Base-by-base conservation (phyloP, 2,113 vertebrate species). In the Psettodes erumei region DNA sequence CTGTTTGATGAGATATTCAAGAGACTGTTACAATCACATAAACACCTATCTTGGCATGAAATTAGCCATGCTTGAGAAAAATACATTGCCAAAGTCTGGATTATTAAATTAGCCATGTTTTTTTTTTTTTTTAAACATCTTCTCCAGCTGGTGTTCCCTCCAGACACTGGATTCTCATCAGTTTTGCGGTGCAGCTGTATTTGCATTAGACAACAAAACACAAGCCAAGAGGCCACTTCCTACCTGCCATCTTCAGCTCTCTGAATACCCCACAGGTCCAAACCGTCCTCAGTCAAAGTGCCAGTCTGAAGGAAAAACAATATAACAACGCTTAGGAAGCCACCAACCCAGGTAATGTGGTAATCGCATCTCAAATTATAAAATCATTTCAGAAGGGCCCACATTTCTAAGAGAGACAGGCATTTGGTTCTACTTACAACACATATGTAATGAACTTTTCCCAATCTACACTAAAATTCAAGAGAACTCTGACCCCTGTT, bases 211-310 rank as follows among this genome's bases (percentile, higher is more conserved):
- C 28, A 37, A 51, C 27, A 33, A 27, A 54, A 15, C 45, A 8
- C 13, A 32, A 56, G 53, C 2, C 35, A 38, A 58, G 5, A 16
- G 10, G 1, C 0, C 25, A 4, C 6, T 2, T 71, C 89, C 92
- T 91, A 98, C 98, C 93, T 73, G 86, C 92, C 86, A 47, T 91
- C 89, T 83, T 97, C 95, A 43, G 93, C 94, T 77, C 95, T 94
- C 3, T 96, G 97, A 83, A 99, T 93, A 11, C 96, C 96, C 97
- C 96, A 98, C 35, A 99, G 92, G 87, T 99, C 96, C 89, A 99
- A 89, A 43, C 97, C 97, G 32, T 98, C 98, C 91, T 99, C 98
- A 19, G 98, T 99, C 48, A 99, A 96, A 3, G 98, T 99, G 53
- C 98, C 98, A 56, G 97, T 99, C 98, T 99, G 83, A 65, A 30